phyloP scores from a whole-genome alignment of 2,113 vertebrate species.

The Verasper variegatus region DNA sequence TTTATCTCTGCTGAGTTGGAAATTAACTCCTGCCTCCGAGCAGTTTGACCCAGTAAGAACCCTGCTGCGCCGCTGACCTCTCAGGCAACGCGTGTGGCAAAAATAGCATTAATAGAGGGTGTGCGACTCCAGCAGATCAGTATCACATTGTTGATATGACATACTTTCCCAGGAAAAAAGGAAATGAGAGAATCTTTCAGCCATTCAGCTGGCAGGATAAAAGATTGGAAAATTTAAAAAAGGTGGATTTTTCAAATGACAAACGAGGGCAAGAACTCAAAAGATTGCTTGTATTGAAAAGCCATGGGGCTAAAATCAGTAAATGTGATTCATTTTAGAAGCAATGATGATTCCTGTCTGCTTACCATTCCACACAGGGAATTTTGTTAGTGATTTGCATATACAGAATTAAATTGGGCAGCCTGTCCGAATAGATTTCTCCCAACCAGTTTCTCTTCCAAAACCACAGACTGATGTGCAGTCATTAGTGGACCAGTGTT shows the following conservation, averaged over 20 bases:
- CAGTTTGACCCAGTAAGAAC: constrained; percentile 62
- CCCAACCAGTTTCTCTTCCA: background rate
- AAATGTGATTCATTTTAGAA: constrained; percentile 5
- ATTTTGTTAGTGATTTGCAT: background rate
- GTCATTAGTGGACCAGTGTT: background rate
- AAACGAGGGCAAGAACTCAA: background rate
- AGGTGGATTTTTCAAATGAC: constrained; percentile 7
- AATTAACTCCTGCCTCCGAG: constrained; percentile 74
- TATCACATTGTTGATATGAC: constrained; percentile 52
- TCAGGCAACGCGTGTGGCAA: constrained; percentile 58
- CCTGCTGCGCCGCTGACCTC: constrained; percentile 61
- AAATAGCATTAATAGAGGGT: constrained; percentile 57
- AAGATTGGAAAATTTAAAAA: background rate
- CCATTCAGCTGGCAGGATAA: constrained; percentile 15
- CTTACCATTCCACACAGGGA: background rate
- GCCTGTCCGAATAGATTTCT: constrained; percentile 13
- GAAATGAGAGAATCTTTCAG: constrained; percentile 9
- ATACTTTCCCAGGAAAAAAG: constrained; percentile 28
- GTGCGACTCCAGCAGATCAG: constrained; percentile 53
- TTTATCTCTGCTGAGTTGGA: constrained; percentile 74
- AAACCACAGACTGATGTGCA: background rate
- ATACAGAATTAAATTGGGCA: background rate
- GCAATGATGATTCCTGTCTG: constrained; percentile 2
- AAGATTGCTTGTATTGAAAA: background rate
- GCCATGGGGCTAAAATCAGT: background rate